Base-by-base conservation (phyloP, 2,888 invertebrate species). In the Lycia hirtaria region DNA sequence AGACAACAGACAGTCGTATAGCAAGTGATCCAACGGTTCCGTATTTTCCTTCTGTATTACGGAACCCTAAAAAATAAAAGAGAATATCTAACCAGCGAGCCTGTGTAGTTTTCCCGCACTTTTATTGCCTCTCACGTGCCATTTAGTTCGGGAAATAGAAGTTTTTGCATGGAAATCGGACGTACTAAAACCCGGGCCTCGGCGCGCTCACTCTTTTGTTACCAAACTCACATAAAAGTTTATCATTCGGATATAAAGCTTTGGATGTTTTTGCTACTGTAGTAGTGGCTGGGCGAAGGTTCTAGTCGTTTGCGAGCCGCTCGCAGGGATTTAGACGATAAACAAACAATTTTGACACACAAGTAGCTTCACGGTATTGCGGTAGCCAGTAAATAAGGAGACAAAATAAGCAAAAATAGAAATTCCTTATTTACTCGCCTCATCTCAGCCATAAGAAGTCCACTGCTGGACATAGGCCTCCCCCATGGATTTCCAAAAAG, bases 131-230 rank as follows among this genome's bases (percentile, higher is more conserved):
- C 88, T 88, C 88, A 86, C 91, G 90, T 89, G 87, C 85, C 92
- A 92, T 92, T 91, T 92, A 89, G 84, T 70, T 74, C 85, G 87
- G 92, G 92, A 92, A 92, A 91, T 92, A 87, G 89, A 86, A 89
- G 91, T 89, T 91, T 90, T 90, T 91, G 87, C 86, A 92, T 90
- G 90, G 83, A 89, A 91, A 90, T 92, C 87, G 88, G 88, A 88
- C 86, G 89, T 85, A 87, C 84, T 88, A 88, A 87, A 81, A 80
- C 73, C 80, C 80, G 80, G 80, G 79, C 66, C 72, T 74, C 76
- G 80, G 78, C 78, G 80, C 74, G 80, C 76, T 75, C 78, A 68
- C 85, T 82, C 88, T 86, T 86, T 88, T 87, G 86, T 81, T 85
- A 83, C 73, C 80, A 81, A 87, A 86, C 82, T 78, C 80, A 75